Evolutionary conservation across 2,888 invertebrate species (phyloP).

Genomic region (Brenthis ino): DNA sequence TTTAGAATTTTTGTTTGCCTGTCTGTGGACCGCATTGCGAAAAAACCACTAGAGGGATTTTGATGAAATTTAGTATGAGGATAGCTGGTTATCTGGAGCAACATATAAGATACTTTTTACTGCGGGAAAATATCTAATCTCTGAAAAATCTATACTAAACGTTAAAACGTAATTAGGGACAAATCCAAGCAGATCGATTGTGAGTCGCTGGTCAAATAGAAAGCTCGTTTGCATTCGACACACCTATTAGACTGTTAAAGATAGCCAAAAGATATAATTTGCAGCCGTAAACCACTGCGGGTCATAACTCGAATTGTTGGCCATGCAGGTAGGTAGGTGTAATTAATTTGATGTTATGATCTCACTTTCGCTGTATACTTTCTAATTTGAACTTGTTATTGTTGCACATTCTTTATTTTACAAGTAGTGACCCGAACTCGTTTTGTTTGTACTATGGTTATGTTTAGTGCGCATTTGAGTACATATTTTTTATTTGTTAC

Average conservation of each 20-base stretch:
- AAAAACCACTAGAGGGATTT: no score
- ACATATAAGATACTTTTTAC: no score
- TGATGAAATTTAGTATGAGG: no score
- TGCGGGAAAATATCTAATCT: no score
- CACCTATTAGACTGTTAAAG: constrained; percentile 18
- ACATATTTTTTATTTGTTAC: no score
- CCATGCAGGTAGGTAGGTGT: background rate
- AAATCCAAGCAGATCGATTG: no score
- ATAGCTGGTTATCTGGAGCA: no score
- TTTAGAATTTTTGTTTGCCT: no score
- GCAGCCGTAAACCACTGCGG: constrained; percentile 8
- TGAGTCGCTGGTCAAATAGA: constrained; percentile 12
- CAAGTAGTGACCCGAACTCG: background rate
- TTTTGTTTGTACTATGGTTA: background rate
- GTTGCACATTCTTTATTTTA: background rate
- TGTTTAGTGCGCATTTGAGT: no score
- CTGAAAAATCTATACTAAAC: no score
- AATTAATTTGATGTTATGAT: constrained; percentile 1
- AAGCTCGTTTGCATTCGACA: constrained; percentile 30
- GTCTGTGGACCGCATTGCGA: no score
- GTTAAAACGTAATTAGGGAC: no score
- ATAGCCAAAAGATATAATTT: constrained; percentile 25
- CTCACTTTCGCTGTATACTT: constrained; percentile 28
- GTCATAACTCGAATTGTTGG: constrained; percentile 2
- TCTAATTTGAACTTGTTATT: constrained; percentile 26